Percentiles rank a stretch among this genome's conserved stretches.
Evolutionary conservation across 1,140 invertebrate genomes (phyloP).

Genomic region (Berghia stephanieae): DNA sequence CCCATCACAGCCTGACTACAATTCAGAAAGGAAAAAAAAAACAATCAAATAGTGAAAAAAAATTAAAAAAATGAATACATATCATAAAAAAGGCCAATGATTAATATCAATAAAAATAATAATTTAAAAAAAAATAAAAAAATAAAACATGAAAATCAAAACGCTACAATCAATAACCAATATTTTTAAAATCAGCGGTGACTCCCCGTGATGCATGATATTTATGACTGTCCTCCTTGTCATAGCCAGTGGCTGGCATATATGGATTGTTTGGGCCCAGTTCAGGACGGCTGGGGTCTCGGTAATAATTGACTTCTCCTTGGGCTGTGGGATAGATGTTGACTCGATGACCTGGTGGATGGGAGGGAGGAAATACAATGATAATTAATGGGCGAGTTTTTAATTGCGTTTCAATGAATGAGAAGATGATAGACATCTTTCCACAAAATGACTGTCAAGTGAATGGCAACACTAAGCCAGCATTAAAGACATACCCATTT

Average conservation of each 20-base stretch:
- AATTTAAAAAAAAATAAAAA: no score
- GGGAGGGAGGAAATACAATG: background rate
- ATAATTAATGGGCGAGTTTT: background rate
- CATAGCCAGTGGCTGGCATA: background rate
- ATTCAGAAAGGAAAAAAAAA: no score
- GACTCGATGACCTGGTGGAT: slow-evolving; percentile 23
- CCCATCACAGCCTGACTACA: no score
- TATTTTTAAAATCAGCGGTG: background rate
- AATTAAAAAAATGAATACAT: no score
- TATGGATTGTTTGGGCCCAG: background rate
- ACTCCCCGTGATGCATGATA: slow-evolving; percentile 15
- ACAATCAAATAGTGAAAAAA: no score
- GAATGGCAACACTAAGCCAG: background rate
- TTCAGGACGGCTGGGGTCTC: background rate
- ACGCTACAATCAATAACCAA: no score
- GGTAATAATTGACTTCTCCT: slow-evolving; percentile 19
- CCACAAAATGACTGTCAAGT: background rate
- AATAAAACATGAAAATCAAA: no score
- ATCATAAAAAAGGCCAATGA: no score
- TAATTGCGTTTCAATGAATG: background rate
- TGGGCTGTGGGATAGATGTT: slow-evolving; percentile 32
- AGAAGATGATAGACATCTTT: background rate
- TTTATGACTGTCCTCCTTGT: background rate
- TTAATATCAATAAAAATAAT: no score
- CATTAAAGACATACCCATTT: background rate